Percentiles rank a stretch among this genome's conserved stretches.
phyloP scores from a whole-genome alignment of 1,140 invertebrate genomes.

The Leptopilina clavipes region DNA sequence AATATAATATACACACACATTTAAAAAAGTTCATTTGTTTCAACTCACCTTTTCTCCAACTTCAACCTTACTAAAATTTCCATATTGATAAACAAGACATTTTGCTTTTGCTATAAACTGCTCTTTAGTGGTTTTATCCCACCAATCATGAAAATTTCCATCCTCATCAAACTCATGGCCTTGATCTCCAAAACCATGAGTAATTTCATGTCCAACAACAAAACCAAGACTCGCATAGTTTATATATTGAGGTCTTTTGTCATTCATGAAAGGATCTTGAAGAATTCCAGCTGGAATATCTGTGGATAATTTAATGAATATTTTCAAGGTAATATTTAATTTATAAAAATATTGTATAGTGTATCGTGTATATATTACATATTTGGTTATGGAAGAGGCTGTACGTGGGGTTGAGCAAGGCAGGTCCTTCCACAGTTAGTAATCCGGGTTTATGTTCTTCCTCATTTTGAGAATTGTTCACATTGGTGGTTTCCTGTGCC shows the following conservation, averaged over 20 bases:
- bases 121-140: slow-evolving; percentile 77
- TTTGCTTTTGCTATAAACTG: slow-evolving; percentile 77
- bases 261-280: slow-evolving; percentile 83
- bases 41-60: slow-evolving; percentile 75
- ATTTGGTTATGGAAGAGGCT: neutral
- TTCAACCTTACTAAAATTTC: slow-evolving; percentile 78
- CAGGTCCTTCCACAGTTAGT: neutral
- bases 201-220: slow-evolving; percentile 80
- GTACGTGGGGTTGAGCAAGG: neutral
- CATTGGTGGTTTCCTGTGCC: no score
- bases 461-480: no score
- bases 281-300: slow-evolving; percentile 86
- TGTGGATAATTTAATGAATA: no score
- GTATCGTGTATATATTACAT: neutral
- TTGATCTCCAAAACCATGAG: slow-evolving; percentile 79
- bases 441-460: neutral
- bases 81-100: slow-evolving; percentile 84
- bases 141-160: slow-evolving; percentile 81
- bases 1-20: no score
- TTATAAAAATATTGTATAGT: neutral
- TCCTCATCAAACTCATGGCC: slow-evolving; percentile 80
- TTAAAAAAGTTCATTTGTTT: neutral
- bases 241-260: slow-evolving; percentile 82
- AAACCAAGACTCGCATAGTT: slow-evolving; percentile 85
- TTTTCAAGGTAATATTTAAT: no score